Conservation (phyloP, 2,797 vertebrate genomes). For the Knipowitschia caucasica region DNA sequence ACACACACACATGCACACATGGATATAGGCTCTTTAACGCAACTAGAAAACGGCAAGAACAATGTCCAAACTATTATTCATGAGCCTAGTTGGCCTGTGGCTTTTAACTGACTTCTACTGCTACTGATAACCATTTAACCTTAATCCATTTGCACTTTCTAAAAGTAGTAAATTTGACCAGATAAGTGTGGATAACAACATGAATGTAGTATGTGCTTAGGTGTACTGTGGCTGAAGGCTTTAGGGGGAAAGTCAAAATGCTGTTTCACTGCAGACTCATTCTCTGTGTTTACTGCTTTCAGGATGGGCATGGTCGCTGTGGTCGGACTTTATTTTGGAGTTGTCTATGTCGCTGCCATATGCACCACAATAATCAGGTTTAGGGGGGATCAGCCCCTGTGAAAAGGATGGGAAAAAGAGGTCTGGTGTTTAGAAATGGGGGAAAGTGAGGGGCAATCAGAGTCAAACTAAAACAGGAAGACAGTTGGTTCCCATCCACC, state of each 20-base stretch:
- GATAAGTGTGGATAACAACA: not conserved
- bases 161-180: too few relatives aligned
- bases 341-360: slow-evolving; percentile 14
- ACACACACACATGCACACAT: too few relatives aligned
- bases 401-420: slow-evolving; percentile 32
- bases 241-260: slow-evolving; percentile 17
- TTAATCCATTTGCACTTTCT: too few relatives aligned
- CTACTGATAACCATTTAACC: too few relatives aligned
- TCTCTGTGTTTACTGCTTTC: slow-evolving; percentile 13
- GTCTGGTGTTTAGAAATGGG: slow-evolving; percentile 64
- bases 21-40: too few relatives aligned
- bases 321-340: slow-evolving; percentile 24
- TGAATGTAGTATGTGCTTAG: too few relatives aligned
- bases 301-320: slow-evolving; percentile 16
- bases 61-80: too few relatives aligned
- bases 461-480: slow-evolving; percentile 68
- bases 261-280: not conserved
- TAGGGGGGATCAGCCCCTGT: slow-evolving; percentile 8
- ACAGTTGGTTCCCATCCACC: slow-evolving; percentile 56
- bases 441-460: slow-evolving; percentile 65
- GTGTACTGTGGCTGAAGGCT: slow-evolving; percentile 1
- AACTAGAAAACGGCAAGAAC: too few relatives aligned
- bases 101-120: too few relatives aligned
- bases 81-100: too few relatives aligned
- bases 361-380: slow-evolving; percentile 11